phyloP scores from a whole-genome alignment of 2,113 vertebrate genomes.

The Clarias gariepinus region DNA sequence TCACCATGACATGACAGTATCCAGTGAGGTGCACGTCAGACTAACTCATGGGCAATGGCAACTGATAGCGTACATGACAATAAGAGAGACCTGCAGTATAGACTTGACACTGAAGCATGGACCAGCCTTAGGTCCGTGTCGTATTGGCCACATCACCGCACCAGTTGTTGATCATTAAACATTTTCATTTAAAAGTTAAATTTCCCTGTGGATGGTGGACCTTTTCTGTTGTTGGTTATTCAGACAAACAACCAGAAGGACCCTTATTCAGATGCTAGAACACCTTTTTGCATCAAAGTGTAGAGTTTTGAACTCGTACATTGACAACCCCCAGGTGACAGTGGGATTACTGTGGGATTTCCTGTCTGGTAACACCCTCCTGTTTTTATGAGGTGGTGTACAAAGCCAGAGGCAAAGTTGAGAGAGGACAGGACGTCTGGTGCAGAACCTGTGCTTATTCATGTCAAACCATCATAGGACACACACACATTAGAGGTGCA shows the following conservation, averaged over 20 bases:
- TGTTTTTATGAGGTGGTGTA: not conserved
- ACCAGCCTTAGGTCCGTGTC: not conserved
- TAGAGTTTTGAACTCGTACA: not conserved
- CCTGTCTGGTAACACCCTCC: not conserved
- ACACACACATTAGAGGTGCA: not conserved
- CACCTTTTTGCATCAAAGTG: not conserved
- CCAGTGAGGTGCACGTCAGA: too few relatives aligned
- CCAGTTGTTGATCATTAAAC: not conserved
- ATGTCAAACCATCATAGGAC: not conserved
- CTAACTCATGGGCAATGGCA: too few relatives aligned
- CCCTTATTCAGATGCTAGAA: not conserved
- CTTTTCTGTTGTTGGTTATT: not conserved
- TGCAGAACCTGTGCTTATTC: not conserved
- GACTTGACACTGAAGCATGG: too few relatives aligned
- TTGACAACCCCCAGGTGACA: not conserved
- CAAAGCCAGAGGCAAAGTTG: not conserved
- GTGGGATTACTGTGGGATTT: not conserved
- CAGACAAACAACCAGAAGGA: not conserved
- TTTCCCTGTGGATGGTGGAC: not conserved
- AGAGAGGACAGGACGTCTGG: not conserved
- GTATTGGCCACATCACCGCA: not conserved
- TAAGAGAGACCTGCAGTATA: too few relatives aligned
- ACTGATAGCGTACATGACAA: too few relatives aligned
- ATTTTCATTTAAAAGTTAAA: not conserved
- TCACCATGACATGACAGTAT: too few relatives aligned